A percentile compares a stretch with the other conserved stretches of the same genome.
Conservation (phyloP, 2,888 invertebrate genomes). For the Polyploca ridens region DNA sequence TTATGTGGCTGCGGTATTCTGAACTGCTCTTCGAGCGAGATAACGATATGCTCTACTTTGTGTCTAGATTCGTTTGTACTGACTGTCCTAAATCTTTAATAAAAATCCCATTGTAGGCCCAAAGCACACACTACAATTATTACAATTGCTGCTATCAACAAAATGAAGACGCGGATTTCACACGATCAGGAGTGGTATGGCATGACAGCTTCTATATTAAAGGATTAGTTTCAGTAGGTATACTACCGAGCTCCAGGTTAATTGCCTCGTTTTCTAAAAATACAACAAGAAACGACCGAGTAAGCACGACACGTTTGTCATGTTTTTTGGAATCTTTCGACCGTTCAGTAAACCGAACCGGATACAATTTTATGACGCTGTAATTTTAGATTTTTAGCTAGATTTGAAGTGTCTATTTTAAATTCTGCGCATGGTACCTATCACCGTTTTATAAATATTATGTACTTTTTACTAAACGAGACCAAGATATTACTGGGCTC, state of each 20-base stretch:
- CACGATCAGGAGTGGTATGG: not conserved
- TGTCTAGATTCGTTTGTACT: no score
- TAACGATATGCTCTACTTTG: no score
- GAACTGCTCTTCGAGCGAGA: no score
- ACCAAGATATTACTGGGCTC: slow-evolving; percentile 31
- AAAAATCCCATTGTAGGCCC: no score
- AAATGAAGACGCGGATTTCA: not conserved
- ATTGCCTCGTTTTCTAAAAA: slow-evolving; percentile 42
- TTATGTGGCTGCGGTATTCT: no score
- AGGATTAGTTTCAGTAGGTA: slow-evolving; percentile 53
- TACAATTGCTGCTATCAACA: no score
- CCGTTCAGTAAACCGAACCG: slow-evolving; percentile 19
- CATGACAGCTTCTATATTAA: slow-evolving; percentile 28
- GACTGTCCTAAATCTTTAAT: no score
- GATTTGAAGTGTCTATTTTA: not conserved
- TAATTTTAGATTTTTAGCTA: not conserved
- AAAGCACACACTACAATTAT: no score
- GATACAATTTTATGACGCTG: slow-evolving; percentile 15
- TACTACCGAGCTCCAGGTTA: slow-evolving; percentile 31
- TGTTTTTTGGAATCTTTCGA: slow-evolving; percentile 26
- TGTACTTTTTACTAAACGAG: not conserved
- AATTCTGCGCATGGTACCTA: not conserved
- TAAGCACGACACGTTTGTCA: slow-evolving; percentile 30
- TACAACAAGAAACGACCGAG: slow-evolving; percentile 33
- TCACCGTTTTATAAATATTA: not conserved